Conservation (phyloP, 1,140 invertebrate genomes). For the Neuroterus valhalla region DNA sequence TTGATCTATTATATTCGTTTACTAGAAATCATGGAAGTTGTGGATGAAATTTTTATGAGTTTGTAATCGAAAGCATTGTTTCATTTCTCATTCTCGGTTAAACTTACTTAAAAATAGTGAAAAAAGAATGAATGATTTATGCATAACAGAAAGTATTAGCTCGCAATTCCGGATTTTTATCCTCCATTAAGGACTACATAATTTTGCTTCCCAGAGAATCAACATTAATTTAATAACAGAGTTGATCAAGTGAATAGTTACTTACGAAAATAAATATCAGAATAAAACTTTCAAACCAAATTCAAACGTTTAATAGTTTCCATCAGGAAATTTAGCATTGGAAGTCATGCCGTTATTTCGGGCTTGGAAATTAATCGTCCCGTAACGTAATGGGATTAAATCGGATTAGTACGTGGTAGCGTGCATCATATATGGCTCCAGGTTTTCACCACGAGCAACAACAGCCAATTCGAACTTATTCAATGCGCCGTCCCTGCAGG, state of each 20-base stretch:
- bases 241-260: neutral
- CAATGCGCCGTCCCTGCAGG: conserved; percentile 33
- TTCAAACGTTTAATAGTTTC: conserved; percentile 22
- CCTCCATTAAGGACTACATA: no score
- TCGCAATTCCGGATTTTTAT: neutral
- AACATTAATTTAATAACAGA: conserved; percentile 12
- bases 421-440: conserved; percentile 47
- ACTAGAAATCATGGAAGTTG: neutral
- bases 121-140: neutral
- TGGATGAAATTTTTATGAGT: no score
- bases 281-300: conserved; percentile 13
- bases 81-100: no score
- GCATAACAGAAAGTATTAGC: neutral
- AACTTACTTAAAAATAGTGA: neutral
- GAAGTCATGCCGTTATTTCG: conserved; percentile 46
- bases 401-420: conserved; percentile 57
- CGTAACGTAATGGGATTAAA: conserved; percentile 60
- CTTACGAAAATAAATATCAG: conserved; percentile 10
- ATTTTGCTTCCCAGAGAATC: neutral
- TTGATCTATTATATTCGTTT: neutral
- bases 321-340: neutral
- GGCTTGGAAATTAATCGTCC: conserved; percentile 54
- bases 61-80: neutral
- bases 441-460: conserved; percentile 38
- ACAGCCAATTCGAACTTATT: conserved; percentile 56